Evolutionary conservation across 1,140 invertebrate species (phyloP), one percentile per base, ranked within the genome.

Genomic region (Sarcophaga bullata): DNA sequence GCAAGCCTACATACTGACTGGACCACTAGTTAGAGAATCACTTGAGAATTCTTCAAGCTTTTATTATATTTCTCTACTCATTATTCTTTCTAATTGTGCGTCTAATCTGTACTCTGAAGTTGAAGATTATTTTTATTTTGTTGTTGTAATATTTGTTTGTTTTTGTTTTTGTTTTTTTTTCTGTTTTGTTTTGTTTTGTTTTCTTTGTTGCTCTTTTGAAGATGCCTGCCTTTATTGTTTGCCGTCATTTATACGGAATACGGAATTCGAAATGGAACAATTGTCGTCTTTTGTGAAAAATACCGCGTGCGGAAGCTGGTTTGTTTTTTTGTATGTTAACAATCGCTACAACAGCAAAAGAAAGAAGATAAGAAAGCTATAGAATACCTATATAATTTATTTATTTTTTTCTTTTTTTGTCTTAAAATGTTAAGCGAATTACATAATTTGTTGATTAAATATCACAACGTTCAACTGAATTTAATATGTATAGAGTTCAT

Each of bases 41-140:
- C 75, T 52, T 50, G 49, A 78, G 75, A 78, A 78, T 50, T 78
- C 75, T 49, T 47, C 48, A 52, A 50, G n/a, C n/a, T 50, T 52
- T 10, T 52, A 52, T 10, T 52, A 52, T n/a, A 78, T 78, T 49
- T 78, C 50, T 48, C 75, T 78, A 50, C 75, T 78, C 75, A 78
- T 78, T 78, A 78, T 78, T 78, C 75, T 78, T 78, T 78, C 75
- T 78, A 78, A 78, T 78, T 78, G 75, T 78, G 75, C 75, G 48
- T 78, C 75, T 78, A 78, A 78, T 78, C 75, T 78, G 75, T 78
- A 50, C 48, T 49, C 52, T 78, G n/a, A 78, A 78, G 19, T 25
- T 78, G 48, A 78, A 78, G 75, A 78, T 78, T 78, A 49, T 58
- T n/a, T 58, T 58, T 58, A n/a, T n/a, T n/a, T 11, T 13, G 15